Evolutionary conservation across 2,113 vertebrate species (phyloP).

Genomic region (Elaphurus davidianus): DNA sequence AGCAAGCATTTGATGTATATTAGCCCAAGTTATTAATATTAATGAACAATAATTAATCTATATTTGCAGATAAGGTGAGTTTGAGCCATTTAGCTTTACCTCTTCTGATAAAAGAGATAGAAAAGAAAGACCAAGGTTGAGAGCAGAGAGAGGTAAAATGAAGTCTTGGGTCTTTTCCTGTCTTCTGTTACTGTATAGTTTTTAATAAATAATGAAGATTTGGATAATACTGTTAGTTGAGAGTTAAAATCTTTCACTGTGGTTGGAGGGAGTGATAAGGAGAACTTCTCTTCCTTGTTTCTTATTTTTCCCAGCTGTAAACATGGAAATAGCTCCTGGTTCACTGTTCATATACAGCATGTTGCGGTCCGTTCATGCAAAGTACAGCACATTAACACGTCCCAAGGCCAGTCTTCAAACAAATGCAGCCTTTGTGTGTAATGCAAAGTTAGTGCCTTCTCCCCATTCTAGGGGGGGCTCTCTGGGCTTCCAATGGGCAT

Average conservation of each 20-base stretch:
- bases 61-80: not conserved
- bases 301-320: not conserved
- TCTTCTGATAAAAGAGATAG: not conserved
- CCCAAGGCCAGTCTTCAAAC: not conserved
- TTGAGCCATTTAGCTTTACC: not conserved
- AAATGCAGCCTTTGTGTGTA: not conserved
- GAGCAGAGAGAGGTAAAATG: not conserved
- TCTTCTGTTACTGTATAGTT: not conserved
- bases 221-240: not conserved
- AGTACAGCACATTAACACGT: not conserved
- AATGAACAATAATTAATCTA: not conserved
- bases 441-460: not conserved
- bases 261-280: not conserved
- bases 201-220: slow-evolving; percentile 33
- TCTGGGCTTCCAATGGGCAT: not conserved
- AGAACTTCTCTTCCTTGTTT: not conserved
- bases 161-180: not conserved
- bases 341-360: not conserved
- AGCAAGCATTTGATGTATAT: not conserved
- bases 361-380: not conserved
- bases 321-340: not conserved
- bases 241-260: not conserved
- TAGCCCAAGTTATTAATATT: not conserved
- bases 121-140: not conserved
- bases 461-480: not conserved